Percentiles rank a stretch among this genome's conserved stretches.
phyloP scores from a whole-genome alignment of 2,888 invertebrate genomes.

The Sialis fuliginosa region DNA sequence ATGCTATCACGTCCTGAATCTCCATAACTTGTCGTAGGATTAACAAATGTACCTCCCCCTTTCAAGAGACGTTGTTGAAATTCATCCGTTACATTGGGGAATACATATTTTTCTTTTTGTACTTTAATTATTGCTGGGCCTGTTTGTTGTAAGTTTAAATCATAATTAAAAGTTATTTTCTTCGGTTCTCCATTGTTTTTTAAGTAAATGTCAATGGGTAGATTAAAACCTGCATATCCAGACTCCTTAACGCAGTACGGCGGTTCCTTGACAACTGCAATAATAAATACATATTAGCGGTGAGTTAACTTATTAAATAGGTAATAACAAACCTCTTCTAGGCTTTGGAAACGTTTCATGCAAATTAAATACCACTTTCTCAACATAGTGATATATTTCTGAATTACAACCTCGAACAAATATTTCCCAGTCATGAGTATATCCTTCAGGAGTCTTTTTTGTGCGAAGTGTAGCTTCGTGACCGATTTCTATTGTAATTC shows the following conservation, averaged over 20 bases:
- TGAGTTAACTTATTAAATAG: not conserved
- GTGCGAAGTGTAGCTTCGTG: conserved; percentile 71
- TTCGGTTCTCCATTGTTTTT: conserved; percentile 82
- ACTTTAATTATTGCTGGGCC: conserved; percentile 53
- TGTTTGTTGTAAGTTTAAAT: conserved; percentile 61
- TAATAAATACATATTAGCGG: conserved; percentile 2
- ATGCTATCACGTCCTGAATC: conserved; percentile 35
- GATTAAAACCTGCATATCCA: conserved; percentile 88
- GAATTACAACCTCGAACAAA: conserved; percentile 80
- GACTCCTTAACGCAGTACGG: conserved; percentile 81
- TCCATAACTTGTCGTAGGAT: not conserved
- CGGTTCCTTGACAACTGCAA: conserved; percentile 75
- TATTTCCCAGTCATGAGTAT: conserved; percentile 95
- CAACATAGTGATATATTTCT: conserved; percentile 77
- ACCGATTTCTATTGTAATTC: conserved; percentile 81
- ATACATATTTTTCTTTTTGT: conserved; percentile 67
- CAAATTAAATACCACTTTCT: conserved; percentile 78
- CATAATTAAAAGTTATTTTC: conserved; percentile 68
- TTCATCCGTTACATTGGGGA: conserved; percentile 74
- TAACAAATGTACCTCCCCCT: conserved; percentile 52
- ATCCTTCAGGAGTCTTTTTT: conserved; percentile 73
- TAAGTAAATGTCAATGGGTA: conserved; percentile 79
- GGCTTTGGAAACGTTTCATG: conserved; percentile 88
- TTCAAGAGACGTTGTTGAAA: conserved; percentile 72
- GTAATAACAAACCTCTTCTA: conserved; percentile 50